phyloP scores from a whole-genome alignment of 37 sponge, comb jelly and placozoan species.

The Oopsacas minuta region DNA sequence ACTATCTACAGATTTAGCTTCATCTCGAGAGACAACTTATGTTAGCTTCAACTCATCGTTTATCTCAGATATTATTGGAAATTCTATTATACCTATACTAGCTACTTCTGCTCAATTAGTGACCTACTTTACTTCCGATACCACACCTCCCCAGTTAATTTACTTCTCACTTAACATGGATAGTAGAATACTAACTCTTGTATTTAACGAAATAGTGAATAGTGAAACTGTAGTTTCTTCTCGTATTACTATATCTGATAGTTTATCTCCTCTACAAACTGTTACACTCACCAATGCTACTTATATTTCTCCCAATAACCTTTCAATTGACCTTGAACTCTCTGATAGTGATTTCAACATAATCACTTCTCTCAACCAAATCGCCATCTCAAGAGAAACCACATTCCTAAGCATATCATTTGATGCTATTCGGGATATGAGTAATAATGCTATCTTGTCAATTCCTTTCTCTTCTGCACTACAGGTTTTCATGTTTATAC shows the following conservation, averaged over 20 bases:
- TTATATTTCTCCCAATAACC: slow-evolving; percentile 15
- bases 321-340: slow-evolving; percentile 29
- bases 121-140: slow-evolving; percentile 29
- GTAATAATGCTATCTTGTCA: slow-evolving; percentile 38
- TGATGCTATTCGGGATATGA: slow-evolving; percentile 55
- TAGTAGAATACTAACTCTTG: slow-evolving; percentile 33
- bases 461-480: slow-evolving; percentile 26
- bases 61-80: slow-evolving; percentile 55
- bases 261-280: slow-evolving; percentile 24
- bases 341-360: slow-evolving; percentile 37
- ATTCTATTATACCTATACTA: slow-evolving; percentile 21
- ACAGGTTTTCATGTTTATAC: slow-evolving; percentile 26
- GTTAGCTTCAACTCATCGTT: slow-evolving; percentile 33
- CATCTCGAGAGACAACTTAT: slow-evolving; percentile 27
- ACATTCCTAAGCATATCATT: slow-evolving; percentile 56
- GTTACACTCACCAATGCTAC: background rate
- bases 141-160: slow-evolving; percentile 33
- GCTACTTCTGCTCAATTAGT: slow-evolving; percentile 22
- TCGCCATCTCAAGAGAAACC: slow-evolving; percentile 38
- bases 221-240: slow-evolving; percentile 34
- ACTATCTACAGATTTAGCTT: slow-evolving; percentile 32
- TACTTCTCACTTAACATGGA: slow-evolving; percentile 59
- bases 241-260: slow-evolving; percentile 4
- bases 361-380: slow-evolving; percentile 46
- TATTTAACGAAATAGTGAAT: slow-evolving; percentile 66